Evolutionary conservation across 2,113 vertebrate genomes (phyloP).

Genomic region (Grammomys surdaster): DNA sequence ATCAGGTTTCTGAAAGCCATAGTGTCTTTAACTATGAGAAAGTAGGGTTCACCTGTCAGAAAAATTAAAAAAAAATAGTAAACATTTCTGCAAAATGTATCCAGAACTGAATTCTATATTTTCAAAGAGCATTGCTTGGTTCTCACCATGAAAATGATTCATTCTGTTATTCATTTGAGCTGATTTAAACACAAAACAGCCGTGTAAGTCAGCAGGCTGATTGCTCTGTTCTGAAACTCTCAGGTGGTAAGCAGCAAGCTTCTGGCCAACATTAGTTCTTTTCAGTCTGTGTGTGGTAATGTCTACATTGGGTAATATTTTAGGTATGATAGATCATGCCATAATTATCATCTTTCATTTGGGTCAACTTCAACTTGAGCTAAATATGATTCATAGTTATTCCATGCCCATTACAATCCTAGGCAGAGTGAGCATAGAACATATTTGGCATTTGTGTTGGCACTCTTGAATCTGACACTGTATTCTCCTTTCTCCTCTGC

Average conservation of each 20-base stretch:
- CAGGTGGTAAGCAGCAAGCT: not conserved
- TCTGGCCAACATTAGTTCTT: not conserved
- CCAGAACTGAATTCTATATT: not conserved
- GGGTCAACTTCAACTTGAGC: not conserved
- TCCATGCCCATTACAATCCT: not conserved
- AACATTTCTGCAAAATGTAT: not conserved
- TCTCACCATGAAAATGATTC: not conserved
- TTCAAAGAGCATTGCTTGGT: not conserved
- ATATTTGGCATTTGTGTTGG: slow-evolving; percentile 27
- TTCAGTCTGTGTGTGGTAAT: not conserved
- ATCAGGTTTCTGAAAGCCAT: not conserved
- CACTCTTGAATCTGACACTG: not conserved
- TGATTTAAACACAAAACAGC: slow-evolving; percentile 33
- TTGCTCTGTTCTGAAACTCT: not conserved
- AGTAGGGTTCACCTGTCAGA: not conserved
- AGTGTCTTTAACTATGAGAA: not conserved
- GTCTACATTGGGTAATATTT: not conserved
- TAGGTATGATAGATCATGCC: slow-evolving; percentile 7
- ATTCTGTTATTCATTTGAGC: not conserved
- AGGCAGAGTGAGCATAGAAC: slow-evolving; percentile 22
- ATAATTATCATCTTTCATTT: not conserved
- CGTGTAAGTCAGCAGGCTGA: not conserved
- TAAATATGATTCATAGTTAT: slow-evolving; percentile 50
- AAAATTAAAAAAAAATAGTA: not conserved
- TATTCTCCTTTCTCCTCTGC: slow-evolving; percentile 7